Percentiles rank a stretch among this genome's conserved stretches.
Conservation (phyloP, 2,113 vertebrate genomes). For the Orientallactaga bullata region DNA sequence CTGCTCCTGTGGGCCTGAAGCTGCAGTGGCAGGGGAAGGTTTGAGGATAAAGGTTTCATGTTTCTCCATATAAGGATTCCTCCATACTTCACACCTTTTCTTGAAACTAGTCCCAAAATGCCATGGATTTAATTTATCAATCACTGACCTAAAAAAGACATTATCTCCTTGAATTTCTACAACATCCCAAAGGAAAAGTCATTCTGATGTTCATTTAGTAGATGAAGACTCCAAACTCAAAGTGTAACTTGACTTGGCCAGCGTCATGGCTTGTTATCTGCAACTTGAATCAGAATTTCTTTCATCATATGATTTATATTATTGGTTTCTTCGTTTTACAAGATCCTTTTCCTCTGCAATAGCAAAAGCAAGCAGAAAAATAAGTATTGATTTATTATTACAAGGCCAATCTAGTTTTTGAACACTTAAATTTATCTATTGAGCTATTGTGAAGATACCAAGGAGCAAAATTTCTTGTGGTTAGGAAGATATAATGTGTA, state of each 20-base stretch:
- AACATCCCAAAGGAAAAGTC: background rate
- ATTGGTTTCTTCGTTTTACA: conserved; percentile 20
- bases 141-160: background rate
- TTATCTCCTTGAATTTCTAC: background rate
- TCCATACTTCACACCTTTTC: background rate
- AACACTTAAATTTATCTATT: background rate
- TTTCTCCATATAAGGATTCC: background rate
- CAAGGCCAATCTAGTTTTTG: background rate
- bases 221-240: background rate
- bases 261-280: background rate
- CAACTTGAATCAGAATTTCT: background rate
- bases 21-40: background rate
- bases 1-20: background rate
- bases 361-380: conserved; percentile 14
- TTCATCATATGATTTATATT: background rate
- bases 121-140: background rate
- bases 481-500: background rate
- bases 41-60: too few species aligned
- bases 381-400: background rate
- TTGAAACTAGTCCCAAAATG: background rate
- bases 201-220: background rate
- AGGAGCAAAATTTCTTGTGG: background rate
- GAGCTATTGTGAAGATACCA: background rate
- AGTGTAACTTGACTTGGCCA: background rate
- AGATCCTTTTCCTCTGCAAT: background rate